phyloP scores from a whole-genome alignment of 1,140 invertebrate species.

The Eumaeus atala region DNA sequence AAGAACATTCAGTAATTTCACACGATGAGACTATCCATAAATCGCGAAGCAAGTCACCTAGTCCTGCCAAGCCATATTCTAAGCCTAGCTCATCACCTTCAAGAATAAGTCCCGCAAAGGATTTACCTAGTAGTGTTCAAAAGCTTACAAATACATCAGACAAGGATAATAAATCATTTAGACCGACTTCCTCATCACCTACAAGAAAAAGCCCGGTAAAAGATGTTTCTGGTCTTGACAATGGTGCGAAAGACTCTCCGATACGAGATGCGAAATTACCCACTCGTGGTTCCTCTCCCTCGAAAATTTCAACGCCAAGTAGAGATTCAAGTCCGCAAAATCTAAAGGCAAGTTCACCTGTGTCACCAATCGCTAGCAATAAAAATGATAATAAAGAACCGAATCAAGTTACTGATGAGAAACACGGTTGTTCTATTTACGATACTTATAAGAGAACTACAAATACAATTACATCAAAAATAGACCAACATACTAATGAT shows the following conservation, averaged over 20 bases:
- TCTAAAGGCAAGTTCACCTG: background rate
- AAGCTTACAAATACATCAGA: background rate
- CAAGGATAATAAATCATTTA: too few species aligned
- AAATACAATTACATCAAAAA: too few species aligned
- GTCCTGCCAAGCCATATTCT: slow-evolving; percentile 14
- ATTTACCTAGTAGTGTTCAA: slow-evolving; percentile 4
- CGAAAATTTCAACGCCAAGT: slow-evolving; percentile 13
- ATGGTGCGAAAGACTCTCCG: background rate
- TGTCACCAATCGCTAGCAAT: too few species aligned
- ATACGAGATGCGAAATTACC: slow-evolving; percentile 15
- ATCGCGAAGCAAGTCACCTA: slow-evolving; percentile 17
- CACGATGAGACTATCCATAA: background rate
- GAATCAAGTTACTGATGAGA: background rate
- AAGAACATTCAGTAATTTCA: background rate
- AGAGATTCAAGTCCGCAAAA: slow-evolving; percentile 1
- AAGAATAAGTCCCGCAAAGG: slow-evolving; percentile 17
- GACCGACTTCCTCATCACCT: background rate
- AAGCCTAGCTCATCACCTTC: slow-evolving; percentile 13
- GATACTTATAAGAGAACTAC: too few species aligned
- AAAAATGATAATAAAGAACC: too few species aligned
- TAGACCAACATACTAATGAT: too few species aligned
- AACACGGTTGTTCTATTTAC: background rate
- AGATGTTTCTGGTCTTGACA: background rate
- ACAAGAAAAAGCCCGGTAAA: background rate
- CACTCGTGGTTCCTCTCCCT: slow-evolving; percentile 13